Percentiles rank a stretch among this genome's conserved stretches.
These are phyloP conservation scores for Galaxea fascicularis DNA, from an alignment of 92 coral and sea anemone species.

Conservation along the genomic window DNA sequence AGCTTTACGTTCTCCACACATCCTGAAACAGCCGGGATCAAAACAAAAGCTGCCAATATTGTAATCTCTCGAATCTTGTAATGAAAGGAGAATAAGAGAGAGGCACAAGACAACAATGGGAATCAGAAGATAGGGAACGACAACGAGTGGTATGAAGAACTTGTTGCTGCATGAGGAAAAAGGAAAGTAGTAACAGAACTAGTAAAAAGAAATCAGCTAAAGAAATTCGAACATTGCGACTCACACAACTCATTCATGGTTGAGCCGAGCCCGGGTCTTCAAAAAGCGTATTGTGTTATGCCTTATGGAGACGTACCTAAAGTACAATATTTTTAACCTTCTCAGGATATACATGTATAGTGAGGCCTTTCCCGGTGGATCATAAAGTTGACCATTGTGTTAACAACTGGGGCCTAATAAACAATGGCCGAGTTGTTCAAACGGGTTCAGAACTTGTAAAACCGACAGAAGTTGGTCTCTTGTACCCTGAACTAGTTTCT, in stretches of 20 bases:
- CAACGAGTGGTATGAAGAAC: neutral
- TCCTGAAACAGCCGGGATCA: neutral
- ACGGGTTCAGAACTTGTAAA: neutral
- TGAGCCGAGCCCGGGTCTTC: neutral
- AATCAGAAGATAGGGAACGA: neutral
- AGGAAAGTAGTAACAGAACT: neutral
- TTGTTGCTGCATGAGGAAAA: neutral
- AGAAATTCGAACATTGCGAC: neutral
- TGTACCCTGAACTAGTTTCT: neutral
- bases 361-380: neutral
- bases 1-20: neutral
- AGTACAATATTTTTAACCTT: too few species aligned
- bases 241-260: neutral
- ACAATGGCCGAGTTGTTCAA: neutral
- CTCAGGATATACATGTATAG: neutral
- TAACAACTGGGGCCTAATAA: too few species aligned
- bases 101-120: neutral
- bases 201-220: neutral
- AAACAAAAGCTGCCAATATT: neutral
- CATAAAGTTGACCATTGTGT: neutral
- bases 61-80: neutral
- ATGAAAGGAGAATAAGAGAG: neutral
- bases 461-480: neutral
- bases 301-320: neutral
- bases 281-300: neutral